A percentile compares a stretch with the other conserved stretches of the same genome.
phyloP scores from a whole-genome alignment of 2,797 vertebrate genomes.

The Acanthopagrus latus region DNA sequence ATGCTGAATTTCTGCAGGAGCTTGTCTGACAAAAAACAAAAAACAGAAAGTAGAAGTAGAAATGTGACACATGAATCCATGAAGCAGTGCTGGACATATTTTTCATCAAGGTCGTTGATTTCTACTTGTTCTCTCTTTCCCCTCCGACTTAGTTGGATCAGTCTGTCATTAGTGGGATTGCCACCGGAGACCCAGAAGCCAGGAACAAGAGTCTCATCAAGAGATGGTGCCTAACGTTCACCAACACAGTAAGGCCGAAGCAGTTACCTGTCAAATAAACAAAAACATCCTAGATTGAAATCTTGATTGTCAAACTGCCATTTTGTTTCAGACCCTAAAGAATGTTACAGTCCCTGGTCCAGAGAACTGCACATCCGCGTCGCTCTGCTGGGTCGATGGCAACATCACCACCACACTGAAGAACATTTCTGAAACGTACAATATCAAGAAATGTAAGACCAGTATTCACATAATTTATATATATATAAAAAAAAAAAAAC shows the following conservation, averaged over 20 bases:
- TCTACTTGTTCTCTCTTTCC: conserved; percentile 1
- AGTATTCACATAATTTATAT: not conserved
- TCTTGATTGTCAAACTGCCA: conserved; percentile 1
- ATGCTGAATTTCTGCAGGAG: not conserved
- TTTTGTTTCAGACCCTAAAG: conserved; percentile 78
- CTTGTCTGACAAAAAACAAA: too few species aligned
- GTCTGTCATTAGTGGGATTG: conserved; percentile 89
- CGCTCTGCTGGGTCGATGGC: conserved; percentile 86
- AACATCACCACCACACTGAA: conserved; percentile 82
- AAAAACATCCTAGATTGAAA: not conserved
- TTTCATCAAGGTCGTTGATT: conserved; percentile 1
- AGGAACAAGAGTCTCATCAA: conserved; percentile 92
- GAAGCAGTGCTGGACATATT: conserved; percentile 7
- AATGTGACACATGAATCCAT: too few species aligned
- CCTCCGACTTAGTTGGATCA: conserved; percentile 87
- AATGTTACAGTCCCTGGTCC: conserved; percentile 87
- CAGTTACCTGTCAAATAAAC: not conserved
- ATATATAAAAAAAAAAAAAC: too few species aligned
- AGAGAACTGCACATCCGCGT: conserved; percentile 88
- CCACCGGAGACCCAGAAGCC: conserved; percentile 85
- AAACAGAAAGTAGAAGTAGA: too few species aligned
- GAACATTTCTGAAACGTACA: conserved; percentile 84
- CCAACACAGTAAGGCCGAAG: conserved; percentile 74
- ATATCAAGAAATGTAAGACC: conserved; percentile 90
- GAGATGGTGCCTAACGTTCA: conserved; percentile 89